Base-by-base conservation (phyloP, 2,888 invertebrate species). In the Halictus quadricinctus region DNA sequence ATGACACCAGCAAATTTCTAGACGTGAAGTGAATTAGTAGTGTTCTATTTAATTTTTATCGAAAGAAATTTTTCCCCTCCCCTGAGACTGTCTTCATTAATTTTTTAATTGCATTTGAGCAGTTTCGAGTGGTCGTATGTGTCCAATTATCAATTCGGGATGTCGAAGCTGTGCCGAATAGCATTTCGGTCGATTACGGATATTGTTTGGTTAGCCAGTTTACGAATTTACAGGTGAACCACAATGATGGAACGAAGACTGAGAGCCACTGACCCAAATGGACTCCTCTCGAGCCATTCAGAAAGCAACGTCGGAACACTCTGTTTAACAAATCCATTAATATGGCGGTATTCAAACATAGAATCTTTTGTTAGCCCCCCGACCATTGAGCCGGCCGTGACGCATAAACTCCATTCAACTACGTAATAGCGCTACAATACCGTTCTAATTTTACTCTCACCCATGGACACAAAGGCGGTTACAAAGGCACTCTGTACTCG, bases 251-350 rank as follows among this genome's bases (percentile, higher is more conserved):
- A 29, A 7, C 15, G 15, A 15, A 64, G 15, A 64, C 29, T 25
- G 29, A 29, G 64, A 29, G 64, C 8, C 36, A 36, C 15, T 66
- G 66, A 36, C 66, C 64, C 64, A 64, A 64, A 64, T 64, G 13
- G 15, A 29, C 64, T 29, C 54, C 54, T 54, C 29, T 54, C 29
- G 64, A 15, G 15, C 64, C 13, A 64, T 64, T 29, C 64, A 29
- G 64, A 66, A 66, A 25, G 66, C 66, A 8, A 66, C 36, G 36
- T 66, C 21, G 66, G 18, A 36, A 66, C 66, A 36, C 36, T 29
- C 66, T 66, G 66, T 36, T 66, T 36, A 66, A 66, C 66, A 36
- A 66, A 66, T 36, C 72, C 72, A 48, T 66, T 72, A 72, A 66
- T 66, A 66, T 21, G 66, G 36, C 10, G 36, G 29, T 21, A 66